Evolutionary conservation across 2,888 invertebrate species (phyloP).

Genomic region (Zele albiditarsus): DNA sequence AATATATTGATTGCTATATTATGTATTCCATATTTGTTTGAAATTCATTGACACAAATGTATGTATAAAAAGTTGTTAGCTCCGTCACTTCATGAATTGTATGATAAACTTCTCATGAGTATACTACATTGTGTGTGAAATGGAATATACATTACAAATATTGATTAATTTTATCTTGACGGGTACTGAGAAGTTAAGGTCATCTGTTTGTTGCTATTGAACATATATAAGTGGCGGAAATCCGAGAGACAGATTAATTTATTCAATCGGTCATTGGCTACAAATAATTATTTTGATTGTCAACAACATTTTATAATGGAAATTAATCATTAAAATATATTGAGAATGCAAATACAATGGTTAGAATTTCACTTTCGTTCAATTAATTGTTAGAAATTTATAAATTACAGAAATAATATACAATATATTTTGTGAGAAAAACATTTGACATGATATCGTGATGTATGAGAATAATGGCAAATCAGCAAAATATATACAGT

Average conservation of each 20-base stretch:
- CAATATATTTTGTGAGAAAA: too few species aligned
- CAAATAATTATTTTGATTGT: neutral
- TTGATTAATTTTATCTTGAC: constrained; percentile 18
- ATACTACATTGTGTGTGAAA: neutral
- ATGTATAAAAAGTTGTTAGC: too few species aligned
- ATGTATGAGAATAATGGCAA: too few species aligned
- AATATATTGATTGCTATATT: too few species aligned
- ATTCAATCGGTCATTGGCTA: constrained; percentile 20
- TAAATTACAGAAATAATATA: too few species aligned
- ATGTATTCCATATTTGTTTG: too few species aligned
- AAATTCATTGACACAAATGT: too few species aligned
- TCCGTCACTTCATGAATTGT: too few species aligned
- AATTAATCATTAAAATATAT: neutral
- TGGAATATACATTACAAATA: neutral
- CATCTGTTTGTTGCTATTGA: neutral
- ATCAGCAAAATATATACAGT: neutral
- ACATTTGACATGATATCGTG: too few species aligned
- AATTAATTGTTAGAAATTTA: too few species aligned
- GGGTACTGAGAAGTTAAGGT: constrained; percentile 19
- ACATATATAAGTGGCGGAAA: neutral
- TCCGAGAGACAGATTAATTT: neutral
- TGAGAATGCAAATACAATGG: neutral
- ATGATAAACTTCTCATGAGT: too few species aligned
- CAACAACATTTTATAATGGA: neutral
- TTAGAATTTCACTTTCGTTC: too few species aligned